Percentiles rank a stretch among this genome's conserved stretches.
Evolutionary conservation across 2,113 vertebrate genomes (phyloP).

Genomic region (Collichthys lucidus): DNA sequence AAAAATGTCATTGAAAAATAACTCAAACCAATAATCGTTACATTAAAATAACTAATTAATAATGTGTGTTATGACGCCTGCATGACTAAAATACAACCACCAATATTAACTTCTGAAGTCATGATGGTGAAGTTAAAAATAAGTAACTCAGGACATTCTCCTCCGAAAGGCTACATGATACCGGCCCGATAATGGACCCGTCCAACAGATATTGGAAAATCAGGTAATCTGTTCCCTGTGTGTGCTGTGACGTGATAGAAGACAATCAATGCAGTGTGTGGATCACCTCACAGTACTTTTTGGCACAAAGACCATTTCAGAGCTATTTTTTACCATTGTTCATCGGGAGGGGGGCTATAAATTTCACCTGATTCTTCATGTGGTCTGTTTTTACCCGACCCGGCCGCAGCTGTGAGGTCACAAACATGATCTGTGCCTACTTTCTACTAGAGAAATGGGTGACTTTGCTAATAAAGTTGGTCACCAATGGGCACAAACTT

Average conservation of each 20-base stretch:
- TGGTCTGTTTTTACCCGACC: neutral
- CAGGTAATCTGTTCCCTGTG: conserved; percentile 7
- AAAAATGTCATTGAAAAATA: no score
- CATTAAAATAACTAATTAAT: no score
- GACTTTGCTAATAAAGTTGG: neutral
- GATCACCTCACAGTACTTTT: neutral
- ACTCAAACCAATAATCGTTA: no score
- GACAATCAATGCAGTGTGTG: conserved; percentile 12
- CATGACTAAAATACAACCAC: neutral
- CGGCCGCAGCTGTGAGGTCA: neutral
- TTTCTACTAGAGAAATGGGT: neutral
- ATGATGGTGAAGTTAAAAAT: neutral
- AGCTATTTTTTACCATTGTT: neutral
- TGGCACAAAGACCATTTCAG: neutral
- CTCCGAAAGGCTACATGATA: neutral
- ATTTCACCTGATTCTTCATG: neutral
- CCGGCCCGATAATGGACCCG: neutral
- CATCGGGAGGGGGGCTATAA: neutral
- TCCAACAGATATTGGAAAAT: conserved; percentile 4
- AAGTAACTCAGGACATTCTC: neutral
- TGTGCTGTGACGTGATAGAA: neutral
- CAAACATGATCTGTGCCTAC: neutral
- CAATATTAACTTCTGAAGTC: neutral
- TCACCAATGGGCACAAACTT: neutral
- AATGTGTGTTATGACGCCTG: neutral